Evolutionary conservation across 2,797 vertebrate species (phyloP).

Genomic region (Myotis myotis): DNA sequence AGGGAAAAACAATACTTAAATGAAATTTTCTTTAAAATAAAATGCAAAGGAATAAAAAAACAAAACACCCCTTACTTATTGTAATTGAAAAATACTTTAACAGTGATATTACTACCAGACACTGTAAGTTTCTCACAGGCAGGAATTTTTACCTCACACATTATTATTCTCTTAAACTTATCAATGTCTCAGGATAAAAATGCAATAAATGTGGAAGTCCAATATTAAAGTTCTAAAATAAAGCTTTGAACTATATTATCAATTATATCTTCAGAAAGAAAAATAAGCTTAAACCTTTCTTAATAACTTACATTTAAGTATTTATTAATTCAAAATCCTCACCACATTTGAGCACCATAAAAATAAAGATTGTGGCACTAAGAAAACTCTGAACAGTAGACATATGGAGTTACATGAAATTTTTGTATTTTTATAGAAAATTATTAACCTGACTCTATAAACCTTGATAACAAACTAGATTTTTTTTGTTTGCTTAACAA

Average conservation of each 20-base stretch:
- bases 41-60: neutral
- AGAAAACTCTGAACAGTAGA: neutral
- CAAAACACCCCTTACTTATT: neutral
- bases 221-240: neutral
- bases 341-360: neutral
- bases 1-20: neutral
- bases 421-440: neutral
- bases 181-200: neutral
- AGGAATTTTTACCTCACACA: neutral
- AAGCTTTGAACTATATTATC: neutral
- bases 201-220: neutral
- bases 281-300: neutral
- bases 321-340: neutral
- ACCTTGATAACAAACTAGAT: neutral
- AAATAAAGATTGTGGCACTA: neutral
- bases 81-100: slow-evolving; percentile 25
- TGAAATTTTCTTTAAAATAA: neutral
- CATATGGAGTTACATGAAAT: neutral
- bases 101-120: neutral
- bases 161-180: neutral
- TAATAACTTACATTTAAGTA: neutral
- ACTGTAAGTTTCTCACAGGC: neutral
- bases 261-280: slow-evolving; percentile 3
- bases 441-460: neutral
- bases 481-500: slow-evolving; percentile 28